A percentile compares a stretch with the other conserved stretches of the same genome.
Evolutionary conservation across 2,113 vertebrate species (phyloP).

Genomic region (Camelus dromedarius): DNA sequence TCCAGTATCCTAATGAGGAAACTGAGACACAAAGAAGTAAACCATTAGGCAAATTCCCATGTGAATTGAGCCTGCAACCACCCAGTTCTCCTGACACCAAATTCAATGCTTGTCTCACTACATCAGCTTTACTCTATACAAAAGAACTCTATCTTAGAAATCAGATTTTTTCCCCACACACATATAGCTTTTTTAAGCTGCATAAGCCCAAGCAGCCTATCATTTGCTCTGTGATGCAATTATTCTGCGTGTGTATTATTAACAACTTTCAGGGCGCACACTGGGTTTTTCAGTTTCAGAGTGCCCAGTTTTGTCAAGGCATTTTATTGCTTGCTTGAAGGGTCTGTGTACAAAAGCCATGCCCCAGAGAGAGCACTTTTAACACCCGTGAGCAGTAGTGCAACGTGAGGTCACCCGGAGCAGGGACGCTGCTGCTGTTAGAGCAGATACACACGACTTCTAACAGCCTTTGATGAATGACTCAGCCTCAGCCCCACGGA

Average conservation of each 20-base stretch:
- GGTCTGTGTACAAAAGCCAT: not conserved
- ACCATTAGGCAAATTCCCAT: not conserved
- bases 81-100: not conserved
- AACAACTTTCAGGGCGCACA: not conserved
- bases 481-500: not conserved
- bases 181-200: not conserved
- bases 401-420: not conserved
- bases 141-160: constrained; percentile 1
- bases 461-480: constrained; percentile 33
- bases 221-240: not conserved
- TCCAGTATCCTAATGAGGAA: not conserved
- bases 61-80: not conserved
- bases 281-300: not conserved
- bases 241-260: not conserved
- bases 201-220: not conserved
- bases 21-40: not conserved
- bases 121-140: not conserved
- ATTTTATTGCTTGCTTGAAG: not conserved
- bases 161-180: not conserved
- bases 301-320: not conserved
- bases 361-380: not conserved
- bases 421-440: not conserved
- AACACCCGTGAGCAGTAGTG: not conserved
- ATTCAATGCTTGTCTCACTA: not conserved
- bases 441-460: not conserved